A percentile compares a stretch with the other conserved stretches of the same genome.
Evolutionary conservation across 2,888 invertebrate genomes (phyloP).

Genomic region (Auanema freiburgensis): DNA sequence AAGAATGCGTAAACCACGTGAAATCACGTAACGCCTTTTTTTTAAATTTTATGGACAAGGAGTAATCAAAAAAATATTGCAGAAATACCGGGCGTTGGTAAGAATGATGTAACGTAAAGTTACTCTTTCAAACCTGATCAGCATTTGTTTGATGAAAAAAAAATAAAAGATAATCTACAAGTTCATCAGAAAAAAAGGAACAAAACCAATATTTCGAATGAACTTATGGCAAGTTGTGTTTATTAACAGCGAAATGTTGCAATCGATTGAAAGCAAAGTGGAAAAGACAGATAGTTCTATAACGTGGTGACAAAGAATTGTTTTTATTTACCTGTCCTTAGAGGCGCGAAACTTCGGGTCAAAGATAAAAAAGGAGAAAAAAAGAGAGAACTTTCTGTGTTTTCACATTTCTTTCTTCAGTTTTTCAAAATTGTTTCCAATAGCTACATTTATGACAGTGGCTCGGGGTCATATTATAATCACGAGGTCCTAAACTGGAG

Average conservation of each 20-base stretch:
- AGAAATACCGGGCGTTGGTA: not conserved
- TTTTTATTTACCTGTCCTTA: not conserved
- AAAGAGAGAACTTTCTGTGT: no score
- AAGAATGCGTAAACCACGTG: not conserved
- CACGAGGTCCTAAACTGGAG: no score
- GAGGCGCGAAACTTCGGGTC: not conserved
- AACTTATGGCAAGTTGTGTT: no score
- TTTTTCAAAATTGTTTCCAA: no score
- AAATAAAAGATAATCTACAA: not conserved
- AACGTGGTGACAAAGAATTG: slow-evolving; percentile 7
- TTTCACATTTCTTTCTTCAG: no score
- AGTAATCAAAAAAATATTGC: not conserved
- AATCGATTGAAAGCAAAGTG: not conserved
- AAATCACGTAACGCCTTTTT: not conserved
- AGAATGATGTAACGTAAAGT: slow-evolving; percentile 2
- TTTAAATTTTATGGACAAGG: not conserved
- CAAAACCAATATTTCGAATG: not conserved
- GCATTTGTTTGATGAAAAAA: slow-evolving; percentile 3
- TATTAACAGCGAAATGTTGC: not conserved
- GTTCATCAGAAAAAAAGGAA: slow-evolving; percentile 6
- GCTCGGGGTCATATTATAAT: no score
- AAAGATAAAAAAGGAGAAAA: no score
- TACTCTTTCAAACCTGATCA: slow-evolving; percentile 5
- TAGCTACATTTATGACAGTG: no score
- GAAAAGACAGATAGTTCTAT: slow-evolving; percentile 3